A percentile compares a stretch with the other conserved stretches of the same genome.
Evolutionary conservation across 1,140 invertebrate species (phyloP).

Genomic region (Zaprionus capensis): DNA sequence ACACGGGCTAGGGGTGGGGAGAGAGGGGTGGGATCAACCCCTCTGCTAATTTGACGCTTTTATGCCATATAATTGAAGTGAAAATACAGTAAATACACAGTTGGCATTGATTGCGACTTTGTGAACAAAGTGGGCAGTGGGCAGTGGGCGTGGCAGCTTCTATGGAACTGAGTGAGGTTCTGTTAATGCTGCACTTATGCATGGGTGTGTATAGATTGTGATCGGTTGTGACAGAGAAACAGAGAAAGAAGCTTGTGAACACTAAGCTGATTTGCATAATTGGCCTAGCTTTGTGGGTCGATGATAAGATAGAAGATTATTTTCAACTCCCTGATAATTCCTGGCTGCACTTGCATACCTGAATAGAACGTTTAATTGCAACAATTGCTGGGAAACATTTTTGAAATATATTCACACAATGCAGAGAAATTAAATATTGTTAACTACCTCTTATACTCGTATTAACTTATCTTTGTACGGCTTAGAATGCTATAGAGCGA

Average conservation of each 20-base stretch:
- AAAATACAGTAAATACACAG: constrained; percentile 45
- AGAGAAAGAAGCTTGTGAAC: neutral
- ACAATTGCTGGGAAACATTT: neutral
- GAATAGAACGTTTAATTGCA: constrained; percentile 7
- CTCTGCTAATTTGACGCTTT: constrained; percentile 66
- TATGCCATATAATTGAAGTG: constrained; percentile 69
- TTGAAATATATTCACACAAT: neutral
- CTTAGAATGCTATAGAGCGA: too few species aligned
- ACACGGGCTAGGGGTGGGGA: neutral
- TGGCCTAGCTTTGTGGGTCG: constrained; percentile 37
- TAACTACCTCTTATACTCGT: neutral
- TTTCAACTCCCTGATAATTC: neutral
- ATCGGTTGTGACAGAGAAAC: constrained; percentile 14
- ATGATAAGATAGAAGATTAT: neutral
- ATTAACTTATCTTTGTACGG: neutral
- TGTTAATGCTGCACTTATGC: constrained; percentile 43
- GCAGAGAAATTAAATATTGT: neutral
- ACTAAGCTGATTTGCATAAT: constrained; percentile 69
- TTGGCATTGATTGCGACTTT: constrained; percentile 45
- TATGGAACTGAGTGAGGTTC: neutral
- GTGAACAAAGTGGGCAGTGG: constrained; percentile 14
- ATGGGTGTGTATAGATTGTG: neutral
- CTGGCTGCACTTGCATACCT: neutral
- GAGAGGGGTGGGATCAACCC: constrained; percentile 22
- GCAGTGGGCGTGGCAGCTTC: neutral